Evolutionary conservation across 1,140 invertebrate genomes (phyloP).

Genomic region (Hesperophylax magnus): DNA sequence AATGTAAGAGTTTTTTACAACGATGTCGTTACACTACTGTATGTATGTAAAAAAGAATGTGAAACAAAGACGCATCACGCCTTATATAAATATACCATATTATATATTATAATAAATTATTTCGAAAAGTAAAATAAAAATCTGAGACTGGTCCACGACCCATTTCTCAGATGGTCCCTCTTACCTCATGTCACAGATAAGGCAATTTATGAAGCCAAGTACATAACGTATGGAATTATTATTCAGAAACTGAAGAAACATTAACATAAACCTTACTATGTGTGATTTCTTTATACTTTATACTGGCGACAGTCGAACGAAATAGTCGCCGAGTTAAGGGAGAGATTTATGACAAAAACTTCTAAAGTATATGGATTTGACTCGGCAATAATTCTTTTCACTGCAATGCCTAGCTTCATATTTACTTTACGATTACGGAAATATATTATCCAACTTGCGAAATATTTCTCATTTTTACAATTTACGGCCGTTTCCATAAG

Average conservation of each 20-base stretch:
- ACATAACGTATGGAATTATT: constrained; percentile 49
- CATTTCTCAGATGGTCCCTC: constrained; percentile 11
- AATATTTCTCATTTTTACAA: too few species aligned
- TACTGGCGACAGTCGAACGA: constrained; percentile 12
- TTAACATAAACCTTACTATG: constrained; percentile 35
- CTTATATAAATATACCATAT: too few species aligned
- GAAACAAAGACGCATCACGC: too few species aligned
- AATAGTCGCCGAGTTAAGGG: constrained; percentile 11
- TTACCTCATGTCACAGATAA: constrained; percentile 43
- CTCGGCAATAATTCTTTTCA: constrained; percentile 16
- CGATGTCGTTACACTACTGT: too few species aligned
- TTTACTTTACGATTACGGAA: too few species aligned
- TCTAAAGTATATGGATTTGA: constrained; percentile 14
- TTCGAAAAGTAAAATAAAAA: too few species aligned
- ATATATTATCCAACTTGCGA: too few species aligned
- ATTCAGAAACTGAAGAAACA: constrained; percentile 45
- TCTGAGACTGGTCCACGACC: not conserved
- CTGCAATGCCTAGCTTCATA: not conserved
- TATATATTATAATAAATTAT: too few species aligned
- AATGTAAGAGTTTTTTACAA: too few species aligned
- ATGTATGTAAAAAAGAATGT: too few species aligned
- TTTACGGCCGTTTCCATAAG: too few species aligned
- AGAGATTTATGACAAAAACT: constrained; percentile 15
- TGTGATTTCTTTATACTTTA: constrained; percentile 22
- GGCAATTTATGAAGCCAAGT: constrained; percentile 49